Evolutionary conservation across 2,888 invertebrate genomes (phyloP), one percentile per base, ranked within the genome.

Genomic region (Chaitophorus viminalis): DNA sequence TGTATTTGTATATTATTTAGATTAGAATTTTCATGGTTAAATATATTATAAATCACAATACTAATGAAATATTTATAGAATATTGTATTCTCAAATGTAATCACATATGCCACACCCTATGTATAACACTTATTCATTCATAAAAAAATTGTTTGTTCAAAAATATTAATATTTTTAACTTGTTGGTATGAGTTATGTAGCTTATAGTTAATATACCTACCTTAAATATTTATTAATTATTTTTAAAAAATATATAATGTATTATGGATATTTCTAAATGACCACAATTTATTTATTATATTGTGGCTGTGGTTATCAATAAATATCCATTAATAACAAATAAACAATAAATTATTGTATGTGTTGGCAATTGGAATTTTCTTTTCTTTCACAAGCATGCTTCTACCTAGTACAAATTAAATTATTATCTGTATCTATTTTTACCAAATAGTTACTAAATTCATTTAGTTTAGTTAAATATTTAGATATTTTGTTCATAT

Each of bases 281-380:
- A 84, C 84, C 76, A 77, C 84, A 84, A 84, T 68, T 52, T 77
- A 84, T 84, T 84, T 77, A 31, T 46, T 84, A 68, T 68, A 77
- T n/a, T 29, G 1, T 84, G 84, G 84, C 65, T 84, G 84, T 84
- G 76, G 84, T n/a, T 39, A 65, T 76, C 21, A 46, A 84, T 33
- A 39, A 84, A 77, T 84, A 77, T 84, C 46, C 68, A 77, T 83
- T 31, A 11, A 82, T 82, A 33, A 33, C 21, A 25, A 2, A n/a
- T 17, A 17, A 18, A 46, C 54, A 54, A 17, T 52, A 74, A 36
- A 18, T 29, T 68, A 9, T 11, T 6, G 3, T 29, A 3, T 29
- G 29, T 68, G 68, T 29, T 29, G 9, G 29, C 4, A n/a, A n/a
- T n/a, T n/a, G n/a, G n/a, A n/a, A n/a, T 68, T 29, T 68, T 29